Evolutionary conservation across 2,797 vertebrate species (phyloP), one percentile per base, ranked within the genome.

Genomic region (Cirrhinus mrigala): DNA sequence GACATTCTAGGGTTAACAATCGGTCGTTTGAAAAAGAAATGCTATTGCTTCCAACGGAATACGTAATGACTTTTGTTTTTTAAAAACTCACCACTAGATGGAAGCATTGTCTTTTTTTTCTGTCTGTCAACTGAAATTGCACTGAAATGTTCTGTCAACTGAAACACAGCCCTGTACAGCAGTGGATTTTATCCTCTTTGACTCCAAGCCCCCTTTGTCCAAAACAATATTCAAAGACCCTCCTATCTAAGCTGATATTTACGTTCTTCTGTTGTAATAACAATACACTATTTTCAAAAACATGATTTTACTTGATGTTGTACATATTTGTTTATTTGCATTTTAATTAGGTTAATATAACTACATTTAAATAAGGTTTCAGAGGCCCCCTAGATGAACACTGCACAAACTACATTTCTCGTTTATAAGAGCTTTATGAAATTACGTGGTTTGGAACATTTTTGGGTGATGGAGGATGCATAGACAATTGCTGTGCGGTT

Each of bases 51-150:
- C 6, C 18, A 52, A 52, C 52, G 27, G 24, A 27, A 24, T 27
- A 27, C 15, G 7, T 46, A 46, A 50, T 11, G 1, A 11, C 18
- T 14, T 40, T 1, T 29, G 10, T 20, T 66, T 62, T 58, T 33
- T 11, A 60, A 5, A 22, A 58, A 48, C 16, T 75, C 1, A n/a
- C 85, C 89, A 88, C 83, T 73, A 90, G 89, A 86, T 84, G 87
- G 48, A 16, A 84, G 33, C 37, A 82, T 71, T 70, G 62, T 37
- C 40, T n/a, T 46, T 68, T n/a, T 80, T 60, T 24, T 44, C 6
- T 44, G 40, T 44, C 6, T 8, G 40, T 44, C 40, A 9, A 44
- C 40, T 44, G 40, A 0, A 50, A 16, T 16, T 15, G 15, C 16
- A 18, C 29, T 24, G 5, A 70, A 40, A 16, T 78, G 22, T 18